Evolutionary conservation across 2,888 invertebrate species (phyloP).

Genomic region (Parnassius smintheus): DNA sequence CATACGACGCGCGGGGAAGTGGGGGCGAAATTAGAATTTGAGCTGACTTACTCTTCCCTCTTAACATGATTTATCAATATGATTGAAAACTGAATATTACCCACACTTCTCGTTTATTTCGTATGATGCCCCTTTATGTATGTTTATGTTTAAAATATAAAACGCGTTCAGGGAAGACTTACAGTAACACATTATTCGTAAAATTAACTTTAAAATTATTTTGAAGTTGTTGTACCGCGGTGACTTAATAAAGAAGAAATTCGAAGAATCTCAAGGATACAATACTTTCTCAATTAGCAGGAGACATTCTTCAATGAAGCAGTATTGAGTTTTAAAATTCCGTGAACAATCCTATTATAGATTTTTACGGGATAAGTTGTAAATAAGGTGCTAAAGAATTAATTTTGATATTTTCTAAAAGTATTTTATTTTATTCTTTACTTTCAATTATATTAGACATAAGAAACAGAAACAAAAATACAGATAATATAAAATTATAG

Average conservation of each 20-base stretch:
- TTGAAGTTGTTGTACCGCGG: neutral
- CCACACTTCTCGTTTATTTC: too few species aligned
- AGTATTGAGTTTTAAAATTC: neutral
- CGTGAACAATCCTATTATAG: neutral
- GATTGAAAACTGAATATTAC: too few species aligned
- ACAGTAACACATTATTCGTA: too few species aligned
- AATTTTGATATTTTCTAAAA: neutral
- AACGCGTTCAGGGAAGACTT: too few species aligned
- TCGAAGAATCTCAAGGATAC: constrained; percentile 6
- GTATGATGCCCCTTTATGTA: too few species aligned
- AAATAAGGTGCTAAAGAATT: neutral
- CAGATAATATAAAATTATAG: neutral
- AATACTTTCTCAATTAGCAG: constrained; percentile 11
- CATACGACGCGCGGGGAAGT: too few species aligned
- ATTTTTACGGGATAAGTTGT: neutral
- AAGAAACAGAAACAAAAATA: neutral
- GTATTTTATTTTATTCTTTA: neutral
- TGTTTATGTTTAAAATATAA: too few species aligned
- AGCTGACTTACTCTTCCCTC: too few species aligned
- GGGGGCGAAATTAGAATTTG: too few species aligned
- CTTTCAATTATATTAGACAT: neutral
- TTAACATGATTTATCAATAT: too few species aligned
- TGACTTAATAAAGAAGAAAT: constrained; percentile 14
- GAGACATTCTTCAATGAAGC: constrained; percentile 10
- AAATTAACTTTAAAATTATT: neutral